Evolutionary conservation across 1,140 invertebrate species (phyloP), one percentile per base, ranked within the genome.

Genomic region (Hyles euphorbiae): DNA sequence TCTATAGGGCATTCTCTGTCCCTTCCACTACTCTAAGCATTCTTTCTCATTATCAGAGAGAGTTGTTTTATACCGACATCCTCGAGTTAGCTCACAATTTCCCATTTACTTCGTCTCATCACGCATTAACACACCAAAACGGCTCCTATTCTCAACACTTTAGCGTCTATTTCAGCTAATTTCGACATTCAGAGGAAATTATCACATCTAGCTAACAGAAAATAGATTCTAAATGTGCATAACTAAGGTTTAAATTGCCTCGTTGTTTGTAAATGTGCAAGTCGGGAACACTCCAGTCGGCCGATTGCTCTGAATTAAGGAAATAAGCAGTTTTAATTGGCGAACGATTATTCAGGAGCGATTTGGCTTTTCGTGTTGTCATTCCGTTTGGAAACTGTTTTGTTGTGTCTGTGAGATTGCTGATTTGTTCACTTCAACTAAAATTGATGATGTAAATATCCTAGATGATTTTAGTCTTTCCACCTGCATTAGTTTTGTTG

Each of bases 11-110:
- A 22, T 22, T 22, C 53, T 72, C 73, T 72, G 58, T 50, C n/a
- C 4, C 9, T 2, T 10, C 5, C 53, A 45, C 36, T 77, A 69
- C 63, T 65, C 83, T 87, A 63, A 68, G 48, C 66, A 68, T 69
- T 77, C 78, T 83, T 77, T 77, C 81, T 87, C 81, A 84, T 87
- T 84, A 87, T 87, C 82, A 87, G 83, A 78, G 81, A 84, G 83
- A 84, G 83, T 87, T 87, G 83, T 87, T 87, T 84, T 83, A 87
- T 84, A 80, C 80, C 81, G 63, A 64, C 80, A 77, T 74, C 76
- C 78, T 61, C 72, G 78, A 83, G 79, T 87, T 84, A 83, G 81
- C 78, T 73, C 75, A 87, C 83, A 84, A 87, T 87, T 87, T 87
- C 83, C 83, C 81, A 83, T 81, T 84, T 78, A 81, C 66, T 70